Evolutionary conservation across 2,113 vertebrate genomes (phyloP).

Genomic region (Carlito syrichta): DNA sequence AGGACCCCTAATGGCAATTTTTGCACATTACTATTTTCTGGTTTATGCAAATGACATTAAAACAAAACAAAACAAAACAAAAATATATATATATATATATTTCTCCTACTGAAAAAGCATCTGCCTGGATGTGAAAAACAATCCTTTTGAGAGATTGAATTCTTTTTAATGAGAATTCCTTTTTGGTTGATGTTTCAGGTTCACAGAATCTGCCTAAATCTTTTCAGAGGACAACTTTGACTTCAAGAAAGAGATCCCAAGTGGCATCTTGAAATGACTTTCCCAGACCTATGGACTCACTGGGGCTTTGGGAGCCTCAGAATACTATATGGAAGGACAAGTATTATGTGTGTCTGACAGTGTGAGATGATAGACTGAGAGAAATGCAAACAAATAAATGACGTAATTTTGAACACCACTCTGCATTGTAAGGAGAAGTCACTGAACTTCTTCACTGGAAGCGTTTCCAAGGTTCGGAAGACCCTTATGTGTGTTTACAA

Average conservation of each 20-base stretch:
- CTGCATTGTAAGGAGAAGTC: neutral
- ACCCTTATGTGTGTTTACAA: neutral
- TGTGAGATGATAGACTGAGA: neutral
- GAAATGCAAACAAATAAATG: neutral
- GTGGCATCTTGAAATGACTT: constrained; percentile 72
- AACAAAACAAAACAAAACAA: no score
- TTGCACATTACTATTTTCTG: neutral
- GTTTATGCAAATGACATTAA: neutral
- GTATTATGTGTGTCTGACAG: neutral
- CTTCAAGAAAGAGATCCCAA: constrained; percentile 80
- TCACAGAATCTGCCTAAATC: constrained; percentile 79
- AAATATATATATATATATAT: no score
- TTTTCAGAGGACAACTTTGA: constrained; percentile 78
- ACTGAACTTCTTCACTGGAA: neutral
- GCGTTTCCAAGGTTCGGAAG: neutral
- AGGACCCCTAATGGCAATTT: neutral
- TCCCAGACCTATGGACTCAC: neutral
- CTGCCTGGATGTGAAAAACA: neutral
- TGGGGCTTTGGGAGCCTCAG: neutral
- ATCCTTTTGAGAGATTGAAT: neutral
- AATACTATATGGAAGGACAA: neutral
- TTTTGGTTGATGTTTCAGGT: constrained; percentile 75
- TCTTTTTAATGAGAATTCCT: neutral
- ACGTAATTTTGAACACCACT: neutral
- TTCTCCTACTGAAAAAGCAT: neutral